Conservation (phyloP, 2,888 invertebrate genomes). For the Andrena minutula region DNA sequence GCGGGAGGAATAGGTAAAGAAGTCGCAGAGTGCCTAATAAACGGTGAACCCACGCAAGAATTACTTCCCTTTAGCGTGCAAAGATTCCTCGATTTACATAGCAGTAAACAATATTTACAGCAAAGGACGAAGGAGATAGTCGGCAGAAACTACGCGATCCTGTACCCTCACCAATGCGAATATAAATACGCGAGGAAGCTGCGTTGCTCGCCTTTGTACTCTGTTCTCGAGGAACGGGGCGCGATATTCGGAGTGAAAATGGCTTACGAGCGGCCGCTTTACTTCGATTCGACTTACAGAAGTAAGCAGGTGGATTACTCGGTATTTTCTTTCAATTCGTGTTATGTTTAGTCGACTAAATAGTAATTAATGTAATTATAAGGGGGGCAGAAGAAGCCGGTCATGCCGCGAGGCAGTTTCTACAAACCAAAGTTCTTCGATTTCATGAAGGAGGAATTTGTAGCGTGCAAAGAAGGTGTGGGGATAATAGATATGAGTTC, state of each 20-base stretch:
- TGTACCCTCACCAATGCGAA: slow-evolving; percentile 88
- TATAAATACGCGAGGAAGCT: slow-evolving; percentile 88
- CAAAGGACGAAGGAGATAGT: slow-evolving; percentile 89
- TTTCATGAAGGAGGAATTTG: slow-evolving; percentile 89
- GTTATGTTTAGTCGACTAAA: not conserved
- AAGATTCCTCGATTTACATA: slow-evolving; percentile 89
- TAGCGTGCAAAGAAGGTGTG: slow-evolving; percentile 91
- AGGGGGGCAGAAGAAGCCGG: slow-evolving; percentile 86
- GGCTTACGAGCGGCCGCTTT: slow-evolving; percentile 90
- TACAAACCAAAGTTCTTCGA: slow-evolving; percentile 90
- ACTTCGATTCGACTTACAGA: slow-evolving; percentile 87
- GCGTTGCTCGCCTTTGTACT: slow-evolving; percentile 90
- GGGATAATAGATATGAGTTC: slow-evolving; percentile 93
- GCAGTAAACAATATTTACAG: slow-evolving; percentile 87
- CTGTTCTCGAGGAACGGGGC: slow-evolving; percentile 88
- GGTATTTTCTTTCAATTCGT: not conserved
- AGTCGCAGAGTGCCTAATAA: slow-evolving; percentile 89
- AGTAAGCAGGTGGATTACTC: slow-evolving; percentile 78
- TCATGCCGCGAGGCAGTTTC: slow-evolving; percentile 88
- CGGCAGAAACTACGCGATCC: slow-evolving; percentile 87
- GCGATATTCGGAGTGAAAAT: slow-evolving; percentile 90
- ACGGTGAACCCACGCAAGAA: slow-evolving; percentile 88
- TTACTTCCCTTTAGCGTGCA: slow-evolving; percentile 89
- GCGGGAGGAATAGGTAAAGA: slow-evolving; percentile 90
- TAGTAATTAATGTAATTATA: slow-evolving; percentile 41